phyloP scores from a whole-genome alignment of 2,113 vertebrate genomes.

The Bothrops jararaca region DNA sequence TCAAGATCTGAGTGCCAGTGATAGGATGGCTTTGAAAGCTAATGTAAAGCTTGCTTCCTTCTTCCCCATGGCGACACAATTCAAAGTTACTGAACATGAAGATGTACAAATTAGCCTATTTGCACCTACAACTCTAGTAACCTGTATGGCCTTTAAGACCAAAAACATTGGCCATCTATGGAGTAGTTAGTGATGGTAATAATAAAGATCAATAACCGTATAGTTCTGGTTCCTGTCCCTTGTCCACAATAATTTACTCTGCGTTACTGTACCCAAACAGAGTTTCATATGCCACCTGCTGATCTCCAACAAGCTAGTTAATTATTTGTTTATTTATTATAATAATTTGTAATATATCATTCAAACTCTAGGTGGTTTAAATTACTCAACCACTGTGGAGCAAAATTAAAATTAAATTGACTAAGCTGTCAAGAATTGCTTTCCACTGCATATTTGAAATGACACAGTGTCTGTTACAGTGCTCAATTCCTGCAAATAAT shows the following conservation, averaged over 20 bases:
- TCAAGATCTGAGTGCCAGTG: background rate
- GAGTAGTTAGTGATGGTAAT: background rate
- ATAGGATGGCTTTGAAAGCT: background rate
- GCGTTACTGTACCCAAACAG: background rate
- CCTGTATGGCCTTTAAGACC: background rate
- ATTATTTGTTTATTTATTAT: background rate
- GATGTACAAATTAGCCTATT: background rate
- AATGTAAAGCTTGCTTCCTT: background rate
- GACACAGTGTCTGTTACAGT: background rate
- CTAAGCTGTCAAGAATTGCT: constrained; percentile 1
- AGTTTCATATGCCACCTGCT: background rate
- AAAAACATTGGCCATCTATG: background rate
- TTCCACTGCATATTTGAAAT: background rate
- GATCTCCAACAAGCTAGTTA: background rate
- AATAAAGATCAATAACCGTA: background rate
- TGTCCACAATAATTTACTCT: background rate
- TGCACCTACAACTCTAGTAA: background rate
- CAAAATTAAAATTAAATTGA: background rate
- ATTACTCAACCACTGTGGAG: background rate
- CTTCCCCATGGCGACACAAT: background rate
- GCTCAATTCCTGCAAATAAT: background rate
- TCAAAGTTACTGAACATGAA: background rate
- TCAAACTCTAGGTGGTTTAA: background rate
- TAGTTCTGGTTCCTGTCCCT: background rate
- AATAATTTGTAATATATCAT: background rate